phyloP scores from a whole-genome alignment of 2,888 invertebrate genomes.

The Adineta ricciae region DNA sequence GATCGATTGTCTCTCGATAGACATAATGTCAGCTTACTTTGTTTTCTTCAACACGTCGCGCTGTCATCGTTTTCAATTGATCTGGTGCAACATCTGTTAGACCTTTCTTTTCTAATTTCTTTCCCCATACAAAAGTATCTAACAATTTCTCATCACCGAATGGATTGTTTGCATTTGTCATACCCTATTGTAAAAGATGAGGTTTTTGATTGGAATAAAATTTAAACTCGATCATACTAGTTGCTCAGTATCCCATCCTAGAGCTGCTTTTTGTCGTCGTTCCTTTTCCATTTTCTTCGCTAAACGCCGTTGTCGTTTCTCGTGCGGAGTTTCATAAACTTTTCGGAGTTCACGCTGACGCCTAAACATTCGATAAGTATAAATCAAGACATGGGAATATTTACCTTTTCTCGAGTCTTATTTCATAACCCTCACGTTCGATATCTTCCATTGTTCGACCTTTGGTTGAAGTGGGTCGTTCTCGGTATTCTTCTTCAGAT shows the following conservation, averaged over 20 bases:
- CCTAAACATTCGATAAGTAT: not conserved
- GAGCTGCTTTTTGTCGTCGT: not conserved
- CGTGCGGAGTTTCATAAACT: not conserved
- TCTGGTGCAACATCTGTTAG: constrained; percentile 57
- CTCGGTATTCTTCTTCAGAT: constrained; percentile 7
- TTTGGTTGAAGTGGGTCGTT: not conserved
- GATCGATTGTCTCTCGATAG: too few species aligned
- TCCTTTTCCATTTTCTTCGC: not conserved
- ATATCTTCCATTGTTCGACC: not conserved
- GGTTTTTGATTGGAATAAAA: not conserved
- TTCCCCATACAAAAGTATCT: constrained; percentile 88
- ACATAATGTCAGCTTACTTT: too few species aligned
- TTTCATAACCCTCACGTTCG: not conserved
- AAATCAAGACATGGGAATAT: not conserved
- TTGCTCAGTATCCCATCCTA: constrained; percentile 8
- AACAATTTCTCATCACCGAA: constrained; percentile 91
- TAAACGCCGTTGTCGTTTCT: not conserved
- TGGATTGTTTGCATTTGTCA: constrained; percentile 94
- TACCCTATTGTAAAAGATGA: constrained; percentile 57
- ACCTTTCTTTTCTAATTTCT: constrained; percentile 88
- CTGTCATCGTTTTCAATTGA: constrained; percentile 36
- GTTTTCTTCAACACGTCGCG: constrained; percentile 34
- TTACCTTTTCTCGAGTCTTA: not conserved
- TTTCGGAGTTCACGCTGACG: not conserved
- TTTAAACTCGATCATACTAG: not conserved